These are phyloP conservation scores for Eulemur mongoz DNA, from an alignment of 2,797 vertebrate genomes.

Conservation along the genomic window DNA sequence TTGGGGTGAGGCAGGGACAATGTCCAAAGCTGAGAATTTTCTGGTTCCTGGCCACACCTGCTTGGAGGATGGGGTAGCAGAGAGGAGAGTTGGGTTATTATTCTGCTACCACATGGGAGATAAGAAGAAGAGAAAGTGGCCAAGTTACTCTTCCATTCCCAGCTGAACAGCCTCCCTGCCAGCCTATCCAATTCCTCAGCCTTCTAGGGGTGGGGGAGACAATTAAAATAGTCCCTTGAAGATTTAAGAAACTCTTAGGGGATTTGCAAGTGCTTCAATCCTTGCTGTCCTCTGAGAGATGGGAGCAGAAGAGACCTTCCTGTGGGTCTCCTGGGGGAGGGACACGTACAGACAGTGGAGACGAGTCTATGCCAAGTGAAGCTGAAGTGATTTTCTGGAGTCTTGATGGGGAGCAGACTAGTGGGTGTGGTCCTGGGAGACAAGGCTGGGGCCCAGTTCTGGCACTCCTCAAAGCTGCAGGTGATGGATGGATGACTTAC, in stretches of 20 bases:
- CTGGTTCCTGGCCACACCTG: background rate
- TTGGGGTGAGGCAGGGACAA: background rate
- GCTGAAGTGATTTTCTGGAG: background rate
- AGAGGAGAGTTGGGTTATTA: background rate
- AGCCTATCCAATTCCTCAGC: background rate
- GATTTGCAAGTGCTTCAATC: background rate
- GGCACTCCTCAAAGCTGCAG: background rate
- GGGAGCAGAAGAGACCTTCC: background rate
- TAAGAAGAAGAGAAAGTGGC: background rate
- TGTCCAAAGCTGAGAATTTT: background rate
- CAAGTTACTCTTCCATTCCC: background rate
- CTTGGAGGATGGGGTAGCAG: background rate
- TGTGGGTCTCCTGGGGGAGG: background rate
- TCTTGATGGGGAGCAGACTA: background rate
- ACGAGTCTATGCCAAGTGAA: rapidly evolving
- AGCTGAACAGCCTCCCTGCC: background rate
- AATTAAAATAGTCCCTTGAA: background rate
- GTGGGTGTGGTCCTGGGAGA: background rate
- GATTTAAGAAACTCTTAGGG: background rate
- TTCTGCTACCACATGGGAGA: background rate
- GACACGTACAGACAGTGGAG: background rate
- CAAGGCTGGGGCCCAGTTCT: background rate
- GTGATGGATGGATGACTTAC: background rate
- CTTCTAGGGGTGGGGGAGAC: too few species aligned
- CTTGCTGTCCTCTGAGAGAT: background rate